Evolutionary conservation across 2,797 vertebrate species (phyloP).

Genomic region (Ctenopoma multispine): DNA sequence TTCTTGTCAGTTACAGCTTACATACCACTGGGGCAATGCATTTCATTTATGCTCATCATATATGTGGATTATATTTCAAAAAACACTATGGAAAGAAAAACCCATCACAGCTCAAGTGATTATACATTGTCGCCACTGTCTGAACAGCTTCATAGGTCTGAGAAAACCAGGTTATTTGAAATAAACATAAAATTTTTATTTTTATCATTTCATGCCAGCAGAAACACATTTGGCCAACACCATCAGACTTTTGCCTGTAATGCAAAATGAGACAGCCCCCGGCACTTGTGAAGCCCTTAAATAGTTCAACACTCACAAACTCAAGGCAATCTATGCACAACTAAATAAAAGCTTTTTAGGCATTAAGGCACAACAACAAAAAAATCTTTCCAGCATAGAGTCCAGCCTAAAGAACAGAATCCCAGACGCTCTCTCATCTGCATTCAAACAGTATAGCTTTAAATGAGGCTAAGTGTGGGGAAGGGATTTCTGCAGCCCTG

Average conservation of each 20-base stretch:
- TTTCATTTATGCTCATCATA: neutral
- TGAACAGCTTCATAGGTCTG: constrained; percentile 2
- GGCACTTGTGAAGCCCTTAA: constrained; percentile 38
- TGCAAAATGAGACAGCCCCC: constrained; percentile 1
- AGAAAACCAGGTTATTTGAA: constrained; percentile 10
- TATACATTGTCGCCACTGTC: neutral
- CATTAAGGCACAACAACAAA: constrained; percentile 1
- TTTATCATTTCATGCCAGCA: neutral
- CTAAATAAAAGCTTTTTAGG: constrained; percentile 41
- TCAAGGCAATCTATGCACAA: constrained; percentile 27
- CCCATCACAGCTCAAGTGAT: neutral
- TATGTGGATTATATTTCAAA: too few relatives aligned
- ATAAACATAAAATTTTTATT: constrained; percentile 5
- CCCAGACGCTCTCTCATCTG: constrained; percentile 53
- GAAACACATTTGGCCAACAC: constrained; percentile 36
- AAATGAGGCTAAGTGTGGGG: constrained; percentile 46
- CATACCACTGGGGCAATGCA: neutral
- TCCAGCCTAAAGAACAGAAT: neutral
- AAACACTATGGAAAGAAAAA: too few relatives aligned
- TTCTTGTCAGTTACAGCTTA: neutral
- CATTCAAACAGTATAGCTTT: constrained; percentile 48
- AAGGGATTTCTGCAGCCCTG: constrained; percentile 58
- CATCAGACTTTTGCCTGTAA: constrained; percentile 8
- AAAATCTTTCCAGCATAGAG: neutral
- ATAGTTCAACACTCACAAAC: constrained; percentile 50